Evolutionary conservation across 2,797 vertebrate genomes (phyloP), one percentile per base, ranked within the genome.

Genomic region (Margarornis squamiger): DNA sequence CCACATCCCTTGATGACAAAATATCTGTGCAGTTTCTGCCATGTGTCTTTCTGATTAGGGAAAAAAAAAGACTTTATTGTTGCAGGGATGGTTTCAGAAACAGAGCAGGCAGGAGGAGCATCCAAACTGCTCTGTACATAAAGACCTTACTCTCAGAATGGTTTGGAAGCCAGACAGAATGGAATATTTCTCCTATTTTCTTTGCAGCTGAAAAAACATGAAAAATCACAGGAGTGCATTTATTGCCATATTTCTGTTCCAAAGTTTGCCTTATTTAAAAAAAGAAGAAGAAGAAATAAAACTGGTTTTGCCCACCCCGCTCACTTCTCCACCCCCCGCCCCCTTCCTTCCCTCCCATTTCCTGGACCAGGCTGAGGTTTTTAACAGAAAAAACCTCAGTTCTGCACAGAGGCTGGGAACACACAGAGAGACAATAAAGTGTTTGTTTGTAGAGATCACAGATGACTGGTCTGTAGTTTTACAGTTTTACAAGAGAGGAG

Each of bases 131-230:
- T 91, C 88, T 80, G 88, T 71, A 24, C 82, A 96, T 96, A 96
- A 98, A 98, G 94, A 86, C 68, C 78, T 95, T 93, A 93, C 93
- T 96, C 93, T 95, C 75, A 79, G 82, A 97, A 96, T 94, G 92
- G 54, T 94, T 97, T 96, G 97, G 97, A 98, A 95, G 81, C 86
- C 75, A 94, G 93, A 97, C 96, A 97, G 96, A 97, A 97, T 97
- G 97, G 97, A 98, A 98, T 93, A 97, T 97, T 97, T 97, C 93
- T 96, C 86, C 93, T 97, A 86, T 98, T 98, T 98, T 97, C 96
- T 95, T 96, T 97, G 94, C 97, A 98, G 97, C 97, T 97, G 97
- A 97, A 98, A 98, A 98, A 98, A 97, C 96, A 98, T 86, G 72
- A 96, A 96, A 97, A 95, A 92, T 97, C 94, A 97, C 94, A 97